Evolutionary conservation across 2,797 vertebrate species (phyloP).

Genomic region (Danio kyathit): DNA sequence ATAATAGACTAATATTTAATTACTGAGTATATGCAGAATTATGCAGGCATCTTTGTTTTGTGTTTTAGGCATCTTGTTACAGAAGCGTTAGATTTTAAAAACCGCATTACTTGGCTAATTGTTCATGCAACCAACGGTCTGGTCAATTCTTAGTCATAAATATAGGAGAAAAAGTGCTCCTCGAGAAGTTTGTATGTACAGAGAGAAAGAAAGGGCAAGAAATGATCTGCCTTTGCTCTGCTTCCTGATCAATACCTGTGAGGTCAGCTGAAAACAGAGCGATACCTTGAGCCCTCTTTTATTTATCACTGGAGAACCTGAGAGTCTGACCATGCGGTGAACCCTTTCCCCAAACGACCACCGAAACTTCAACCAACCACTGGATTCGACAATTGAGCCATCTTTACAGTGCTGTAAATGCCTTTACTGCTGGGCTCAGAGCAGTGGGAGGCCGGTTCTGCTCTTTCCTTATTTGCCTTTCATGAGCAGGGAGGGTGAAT

Average conservation of each 20-base stretch:
- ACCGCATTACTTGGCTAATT: not conserved
- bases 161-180: not conserved
- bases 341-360: conserved; percentile 71
- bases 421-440: conserved; percentile 73
- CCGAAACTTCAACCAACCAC: conserved; percentile 67
- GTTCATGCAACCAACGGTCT: not conserved
- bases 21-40: no score
- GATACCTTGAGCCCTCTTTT: conserved; percentile 46
- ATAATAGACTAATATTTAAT: not conserved
- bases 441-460: conserved; percentile 58
- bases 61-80: not conserved
- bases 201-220: conserved; percentile 60
- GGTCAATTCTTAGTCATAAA: no score
- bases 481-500: conserved; percentile 54
- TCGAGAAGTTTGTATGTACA: conserved; percentile 11
- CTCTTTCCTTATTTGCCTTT: conserved; percentile 60
- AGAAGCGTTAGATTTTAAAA: not conserved
- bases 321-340: conserved; percentile 74
- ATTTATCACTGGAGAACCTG: conserved; percentile 57
- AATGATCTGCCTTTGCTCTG: conserved; percentile 17
- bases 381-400: conserved; percentile 75
- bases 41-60: not conserved
- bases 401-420: conserved; percentile 81
- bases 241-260: conserved; percentile 47
- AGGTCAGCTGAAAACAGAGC: conserved; percentile 47